A percentile compares a stretch with the other conserved stretches of the same genome.
These are phyloP conservation scores for Nymphalis urticae DNA, from an alignment of 2,888 invertebrate genomes.

Conservation along the genomic window DNA sequence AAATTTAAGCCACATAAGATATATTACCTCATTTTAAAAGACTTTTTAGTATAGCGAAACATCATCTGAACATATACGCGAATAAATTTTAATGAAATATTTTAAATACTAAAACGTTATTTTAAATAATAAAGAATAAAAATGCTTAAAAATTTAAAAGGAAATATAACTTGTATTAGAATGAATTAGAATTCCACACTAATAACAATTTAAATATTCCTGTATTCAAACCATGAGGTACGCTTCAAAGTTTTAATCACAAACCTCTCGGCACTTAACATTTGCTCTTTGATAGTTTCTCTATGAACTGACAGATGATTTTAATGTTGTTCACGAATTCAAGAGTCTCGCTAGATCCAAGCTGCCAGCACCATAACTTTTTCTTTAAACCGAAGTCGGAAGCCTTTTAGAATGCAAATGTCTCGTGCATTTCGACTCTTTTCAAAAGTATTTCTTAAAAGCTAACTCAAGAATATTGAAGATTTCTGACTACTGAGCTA, in stretches of 20 bases:
- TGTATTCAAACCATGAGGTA: background rate
- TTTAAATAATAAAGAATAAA: background rate
- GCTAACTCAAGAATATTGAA: slow-evolving; percentile 62
- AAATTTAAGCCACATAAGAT: too few relatives aligned
- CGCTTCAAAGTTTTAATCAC: slow-evolving; percentile 22
- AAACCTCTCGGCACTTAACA: slow-evolving; percentile 24
- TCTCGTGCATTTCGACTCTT: slow-evolving; percentile 66
- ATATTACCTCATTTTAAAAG: too few relatives aligned
- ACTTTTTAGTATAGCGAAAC: too few relatives aligned
- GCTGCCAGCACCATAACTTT: slow-evolving; percentile 55
- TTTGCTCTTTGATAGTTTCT: slow-evolving; percentile 35
- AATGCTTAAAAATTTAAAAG: too few relatives aligned
- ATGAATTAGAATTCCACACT: background rate
- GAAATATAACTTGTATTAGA: background rate
- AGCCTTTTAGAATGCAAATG: slow-evolving; percentile 74
- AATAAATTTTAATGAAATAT: too few relatives aligned
- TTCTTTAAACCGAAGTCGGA: slow-evolving; percentile 54
- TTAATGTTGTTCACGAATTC: slow-evolving; percentile 28
- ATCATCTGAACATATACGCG: too few relatives aligned
- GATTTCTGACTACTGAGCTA: slow-evolving; percentile 58
- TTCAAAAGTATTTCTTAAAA: slow-evolving; percentile 70
- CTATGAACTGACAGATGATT: slow-evolving; percentile 28
- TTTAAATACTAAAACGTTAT: too few relatives aligned
- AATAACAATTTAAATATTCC: background rate
- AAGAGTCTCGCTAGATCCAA: slow-evolving; percentile 29